Conservation (phyloP, 2,888 invertebrate genomes). For the Polydrusus cervinus region DNA sequence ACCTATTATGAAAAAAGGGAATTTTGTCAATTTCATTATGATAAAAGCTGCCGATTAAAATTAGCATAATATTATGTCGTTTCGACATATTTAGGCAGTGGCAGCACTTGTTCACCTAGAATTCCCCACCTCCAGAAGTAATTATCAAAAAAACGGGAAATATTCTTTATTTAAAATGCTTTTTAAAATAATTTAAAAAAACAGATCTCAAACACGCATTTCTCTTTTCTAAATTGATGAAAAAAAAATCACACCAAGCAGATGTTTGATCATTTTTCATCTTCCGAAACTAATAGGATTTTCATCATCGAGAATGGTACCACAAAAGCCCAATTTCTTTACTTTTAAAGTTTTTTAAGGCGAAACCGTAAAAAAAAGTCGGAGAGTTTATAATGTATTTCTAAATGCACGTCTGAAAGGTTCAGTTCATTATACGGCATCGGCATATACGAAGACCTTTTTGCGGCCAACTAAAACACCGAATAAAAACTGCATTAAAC, state of each 20-base stretch:
- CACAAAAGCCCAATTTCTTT: slow-evolving; percentile 1
- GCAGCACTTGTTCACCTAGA: too few species aligned
- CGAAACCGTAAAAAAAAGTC: too few species aligned
- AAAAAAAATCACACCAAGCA: slow-evolving; percentile 45
- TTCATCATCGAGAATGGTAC: slow-evolving; percentile 30
- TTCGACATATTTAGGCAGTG: too few species aligned
- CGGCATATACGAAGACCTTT: too few species aligned
- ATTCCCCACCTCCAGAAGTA: too few species aligned
- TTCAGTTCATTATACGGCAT: too few species aligned
- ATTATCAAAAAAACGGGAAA: too few species aligned
- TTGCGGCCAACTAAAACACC: too few species aligned
- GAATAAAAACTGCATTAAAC: not conserved
- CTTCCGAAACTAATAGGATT: slow-evolving; percentile 48
- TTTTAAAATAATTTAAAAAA: too few species aligned
- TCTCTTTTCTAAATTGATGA: not conserved
- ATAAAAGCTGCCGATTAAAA: slow-evolving; percentile 5
- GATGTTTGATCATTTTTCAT: slow-evolving; percentile 52
- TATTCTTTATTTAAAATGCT: too few species aligned
- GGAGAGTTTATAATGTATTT: too few species aligned
- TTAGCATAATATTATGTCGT: not conserved
- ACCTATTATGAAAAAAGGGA: slow-evolving; percentile 21
- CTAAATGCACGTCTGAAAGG: too few species aligned
- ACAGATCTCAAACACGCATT: slow-evolving; percentile 9
- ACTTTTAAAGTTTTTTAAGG: not conserved
- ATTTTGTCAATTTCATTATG: slow-evolving; percentile 14